phyloP scores from a whole-genome alignment of 2,113 vertebrate genomes.

The Urocitellus parryii region DNA sequence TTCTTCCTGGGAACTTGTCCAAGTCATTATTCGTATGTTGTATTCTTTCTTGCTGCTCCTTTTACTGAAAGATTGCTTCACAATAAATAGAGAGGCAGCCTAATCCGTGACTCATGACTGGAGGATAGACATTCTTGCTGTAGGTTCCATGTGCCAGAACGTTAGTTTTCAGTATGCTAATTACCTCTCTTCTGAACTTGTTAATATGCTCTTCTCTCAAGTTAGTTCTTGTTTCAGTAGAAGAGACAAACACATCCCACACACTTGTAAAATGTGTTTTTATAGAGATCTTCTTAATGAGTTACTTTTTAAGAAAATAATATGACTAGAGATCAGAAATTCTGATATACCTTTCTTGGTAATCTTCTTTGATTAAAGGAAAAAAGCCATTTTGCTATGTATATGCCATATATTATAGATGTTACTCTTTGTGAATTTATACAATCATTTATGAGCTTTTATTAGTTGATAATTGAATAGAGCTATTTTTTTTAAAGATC shows the following conservation, averaged over 20 bases:
- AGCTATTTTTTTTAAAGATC: background rate
- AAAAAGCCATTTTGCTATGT: slow-evolving; percentile 37
- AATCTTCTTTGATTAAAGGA: slow-evolving; percentile 17
- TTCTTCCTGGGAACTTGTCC: slow-evolving; percentile 72
- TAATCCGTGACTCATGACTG: slow-evolving; percentile 61
- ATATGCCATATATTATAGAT: slow-evolving; percentile 9
- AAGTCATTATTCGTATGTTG: slow-evolving; percentile 72
- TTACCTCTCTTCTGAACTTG: slow-evolving; percentile 51
- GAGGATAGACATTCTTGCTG: slow-evolving; percentile 63
- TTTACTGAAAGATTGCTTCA: slow-evolving; percentile 68
- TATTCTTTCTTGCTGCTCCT: slow-evolving; percentile 68
- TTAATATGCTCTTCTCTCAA: slow-evolving; percentile 68
- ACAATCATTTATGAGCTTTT: slow-evolving; percentile 31
- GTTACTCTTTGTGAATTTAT: slow-evolving; percentile 44
- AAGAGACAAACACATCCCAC: slow-evolving; percentile 75
- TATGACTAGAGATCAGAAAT: slow-evolving; percentile 27
- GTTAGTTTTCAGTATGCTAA: slow-evolving; percentile 68
- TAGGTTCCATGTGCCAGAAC: slow-evolving; percentile 58
- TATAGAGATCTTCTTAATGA: slow-evolving; percentile 62
- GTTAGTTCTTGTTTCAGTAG: slow-evolving; percentile 71
- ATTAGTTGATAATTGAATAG: slow-evolving; percentile 16
- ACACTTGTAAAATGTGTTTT: slow-evolving; percentile 69
- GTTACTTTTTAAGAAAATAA: slow-evolving; percentile 70
- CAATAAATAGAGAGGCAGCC: slow-evolving; percentile 57
- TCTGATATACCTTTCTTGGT: slow-evolving; percentile 49